Percentiles rank a stretch among this genome's conserved stretches.
Evolutionary conservation across 2,113 vertebrate species (phyloP).

Genomic region (Syrrhaptes paradoxus): DNA sequence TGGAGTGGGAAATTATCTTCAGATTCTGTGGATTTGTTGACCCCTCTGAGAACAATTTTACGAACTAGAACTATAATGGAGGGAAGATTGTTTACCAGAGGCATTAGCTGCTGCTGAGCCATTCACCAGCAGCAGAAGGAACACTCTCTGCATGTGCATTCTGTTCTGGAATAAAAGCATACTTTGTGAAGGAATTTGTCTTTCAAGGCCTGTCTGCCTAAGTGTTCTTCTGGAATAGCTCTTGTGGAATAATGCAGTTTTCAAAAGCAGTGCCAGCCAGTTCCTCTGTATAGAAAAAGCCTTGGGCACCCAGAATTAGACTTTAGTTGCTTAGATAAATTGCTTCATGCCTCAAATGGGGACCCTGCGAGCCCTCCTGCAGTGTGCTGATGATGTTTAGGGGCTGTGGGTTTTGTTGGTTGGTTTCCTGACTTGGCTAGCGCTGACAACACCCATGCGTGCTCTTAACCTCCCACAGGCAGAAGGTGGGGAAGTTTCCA

Average conservation of each 20-base stretch:
- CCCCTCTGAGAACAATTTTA: not conserved
- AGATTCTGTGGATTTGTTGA: not conserved
- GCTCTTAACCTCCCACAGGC: not conserved
- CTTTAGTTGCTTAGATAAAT: not conserved
- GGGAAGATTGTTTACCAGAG: not conserved
- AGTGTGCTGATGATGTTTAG: not conserved
- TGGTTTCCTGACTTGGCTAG: not conserved
- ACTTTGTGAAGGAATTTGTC: not conserved
- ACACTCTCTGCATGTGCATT: not conserved
- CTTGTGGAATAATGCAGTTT: not conserved
- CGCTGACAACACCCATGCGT: fast-evolving
- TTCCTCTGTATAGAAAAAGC: not conserved
- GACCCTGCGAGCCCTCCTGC: fast-evolving
- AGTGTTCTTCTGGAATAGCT: conserved; percentile 23
- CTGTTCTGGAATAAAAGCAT: not conserved
- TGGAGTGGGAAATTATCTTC: not conserved
- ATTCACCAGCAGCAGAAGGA: not conserved
- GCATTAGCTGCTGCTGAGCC: not conserved
- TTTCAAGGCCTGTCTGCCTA: not conserved
- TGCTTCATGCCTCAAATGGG: fast-evolving
- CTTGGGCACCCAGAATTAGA: not conserved
- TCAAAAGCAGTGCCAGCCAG: not conserved
- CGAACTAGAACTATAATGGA: not conserved
- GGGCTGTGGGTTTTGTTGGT: not conserved
- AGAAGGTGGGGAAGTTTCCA: not conserved